Conservation (phyloP, 2,113 vertebrate species). For the Albula glossodonta region DNA sequence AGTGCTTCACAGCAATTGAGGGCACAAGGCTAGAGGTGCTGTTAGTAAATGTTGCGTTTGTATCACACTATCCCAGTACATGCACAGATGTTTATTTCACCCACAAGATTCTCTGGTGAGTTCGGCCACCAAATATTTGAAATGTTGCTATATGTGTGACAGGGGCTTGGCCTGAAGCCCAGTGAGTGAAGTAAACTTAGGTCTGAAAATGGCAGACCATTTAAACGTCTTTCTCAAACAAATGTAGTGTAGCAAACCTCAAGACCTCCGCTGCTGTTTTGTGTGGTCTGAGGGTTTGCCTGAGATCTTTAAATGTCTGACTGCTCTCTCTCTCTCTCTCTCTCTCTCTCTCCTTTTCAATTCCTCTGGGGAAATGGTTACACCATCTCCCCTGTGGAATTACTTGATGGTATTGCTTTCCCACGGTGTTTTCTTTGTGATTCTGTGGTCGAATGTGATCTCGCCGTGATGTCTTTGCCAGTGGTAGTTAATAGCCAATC, state of each 20-base stretch:
- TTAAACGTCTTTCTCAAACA: neutral
- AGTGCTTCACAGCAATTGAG: too few relatives aligned
- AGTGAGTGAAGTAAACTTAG: too few relatives aligned
- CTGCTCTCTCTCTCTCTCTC: neutral
- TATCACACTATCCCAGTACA: neutral
- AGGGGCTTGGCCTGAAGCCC: neutral
- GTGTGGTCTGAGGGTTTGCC: constrained; percentile 23
- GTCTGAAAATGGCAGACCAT: neutral
- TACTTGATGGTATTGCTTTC: neutral
- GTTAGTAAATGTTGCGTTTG: neutral
- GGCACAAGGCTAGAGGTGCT: too few relatives aligned
- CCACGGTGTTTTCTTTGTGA: neutral
- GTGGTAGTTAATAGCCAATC: constrained; percentile 4
- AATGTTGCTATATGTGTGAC: neutral
- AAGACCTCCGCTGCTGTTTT: neutral
- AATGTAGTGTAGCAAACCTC: neutral
- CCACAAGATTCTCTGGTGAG: neutral
- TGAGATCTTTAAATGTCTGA: neutral
- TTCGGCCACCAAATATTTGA: neutral
- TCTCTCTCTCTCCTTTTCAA: neutral
- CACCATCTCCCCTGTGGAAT: neutral
- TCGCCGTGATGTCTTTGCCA: constrained; percentile 16
- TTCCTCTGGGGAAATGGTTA: neutral
- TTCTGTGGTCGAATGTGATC: neutral
- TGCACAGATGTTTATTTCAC: neutral